Evolutionary conservation across 2,797 vertebrate species (phyloP).

Genomic region (Gymnothorax reevesii): DNA sequence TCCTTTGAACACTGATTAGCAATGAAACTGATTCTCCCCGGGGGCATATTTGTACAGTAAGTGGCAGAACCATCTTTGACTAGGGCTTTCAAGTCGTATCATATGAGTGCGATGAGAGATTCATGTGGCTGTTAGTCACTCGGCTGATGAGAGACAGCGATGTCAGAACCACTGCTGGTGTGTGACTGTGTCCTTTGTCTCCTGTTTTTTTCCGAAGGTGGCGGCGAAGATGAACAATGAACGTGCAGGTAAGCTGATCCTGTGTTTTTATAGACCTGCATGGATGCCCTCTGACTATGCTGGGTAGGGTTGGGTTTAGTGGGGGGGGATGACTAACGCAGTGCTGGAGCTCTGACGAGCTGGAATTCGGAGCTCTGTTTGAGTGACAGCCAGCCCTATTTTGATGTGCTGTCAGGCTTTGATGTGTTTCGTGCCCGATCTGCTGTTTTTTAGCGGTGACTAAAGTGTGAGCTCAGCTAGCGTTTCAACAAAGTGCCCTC

Average conservation of each 20-base stretch:
- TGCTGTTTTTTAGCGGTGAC: not conserved
- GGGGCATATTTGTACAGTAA: not conserved
- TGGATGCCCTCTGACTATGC: not conserved
- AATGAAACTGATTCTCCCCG: not conserved
- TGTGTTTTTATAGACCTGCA: slow-evolving; percentile 10
- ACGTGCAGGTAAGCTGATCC: slow-evolving; percentile 68
- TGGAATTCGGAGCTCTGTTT: not conserved
- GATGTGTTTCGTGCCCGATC: not conserved
- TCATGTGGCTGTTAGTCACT: not conserved
- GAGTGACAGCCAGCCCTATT: slow-evolving; percentile 3
- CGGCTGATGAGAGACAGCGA: not conserved
- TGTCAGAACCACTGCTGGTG: not conserved
- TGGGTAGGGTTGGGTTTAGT: not conserved
- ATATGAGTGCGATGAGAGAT: not conserved
- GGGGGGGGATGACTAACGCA: not conserved
- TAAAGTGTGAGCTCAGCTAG: not conserved
- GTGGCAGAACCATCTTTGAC: not conserved
- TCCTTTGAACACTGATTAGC: not conserved
- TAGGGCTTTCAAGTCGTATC: not conserved
- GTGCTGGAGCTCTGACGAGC: no score
- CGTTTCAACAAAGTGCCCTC: not conserved
- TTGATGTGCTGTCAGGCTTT: not conserved
- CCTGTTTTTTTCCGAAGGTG: slow-evolving; percentile 59
- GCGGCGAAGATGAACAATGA: slow-evolving; percentile 63
- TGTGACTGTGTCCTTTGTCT: slow-evolving; percentile 34